A percentile compares a stretch with the other conserved stretches of the same genome.
These are phyloP conservation scores for Calameuta idolon DNA, from an alignment of 2,888 invertebrate species.

Conservation along the genomic window DNA sequence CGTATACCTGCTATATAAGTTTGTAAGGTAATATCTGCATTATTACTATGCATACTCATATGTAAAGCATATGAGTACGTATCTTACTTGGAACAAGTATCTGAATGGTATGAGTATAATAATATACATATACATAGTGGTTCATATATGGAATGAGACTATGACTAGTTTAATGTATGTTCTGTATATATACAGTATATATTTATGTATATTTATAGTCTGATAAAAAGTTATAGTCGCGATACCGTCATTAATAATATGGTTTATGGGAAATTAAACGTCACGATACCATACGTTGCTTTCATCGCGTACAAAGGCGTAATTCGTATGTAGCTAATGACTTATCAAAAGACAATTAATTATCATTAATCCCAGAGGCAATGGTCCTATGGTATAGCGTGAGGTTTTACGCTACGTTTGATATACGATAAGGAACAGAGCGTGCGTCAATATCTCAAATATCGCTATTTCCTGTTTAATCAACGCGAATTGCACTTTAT, in stretches of 20 bases:
- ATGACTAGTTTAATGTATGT: background rate
- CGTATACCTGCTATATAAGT: background rate
- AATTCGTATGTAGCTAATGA: background rate
- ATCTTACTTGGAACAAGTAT: too few relatives aligned
- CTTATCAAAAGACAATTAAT: background rate
- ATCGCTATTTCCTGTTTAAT: constrained; percentile 36
- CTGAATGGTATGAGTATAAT: too few relatives aligned
- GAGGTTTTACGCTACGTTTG: constrained; percentile 21
- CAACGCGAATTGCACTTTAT: constrained; percentile 23
- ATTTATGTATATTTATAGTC: background rate
- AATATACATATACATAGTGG: background rate
- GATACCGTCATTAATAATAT: background rate
- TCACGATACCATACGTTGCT: background rate
- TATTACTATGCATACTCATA: background rate
- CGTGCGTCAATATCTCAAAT: constrained; percentile 35
- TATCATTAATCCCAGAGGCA: background rate
- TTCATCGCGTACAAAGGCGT: background rate
- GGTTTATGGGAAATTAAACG: background rate
- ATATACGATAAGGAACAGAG: constrained; percentile 39
- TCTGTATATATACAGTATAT: background rate
- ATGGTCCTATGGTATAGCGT: background rate
- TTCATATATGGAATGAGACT: background rate
- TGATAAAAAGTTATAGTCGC: background rate
- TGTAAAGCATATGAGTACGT: background rate
- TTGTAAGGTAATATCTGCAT: background rate